Conservation (phyloP, 2,888 invertebrate species). For the Ochlodes sylvanus region DNA sequence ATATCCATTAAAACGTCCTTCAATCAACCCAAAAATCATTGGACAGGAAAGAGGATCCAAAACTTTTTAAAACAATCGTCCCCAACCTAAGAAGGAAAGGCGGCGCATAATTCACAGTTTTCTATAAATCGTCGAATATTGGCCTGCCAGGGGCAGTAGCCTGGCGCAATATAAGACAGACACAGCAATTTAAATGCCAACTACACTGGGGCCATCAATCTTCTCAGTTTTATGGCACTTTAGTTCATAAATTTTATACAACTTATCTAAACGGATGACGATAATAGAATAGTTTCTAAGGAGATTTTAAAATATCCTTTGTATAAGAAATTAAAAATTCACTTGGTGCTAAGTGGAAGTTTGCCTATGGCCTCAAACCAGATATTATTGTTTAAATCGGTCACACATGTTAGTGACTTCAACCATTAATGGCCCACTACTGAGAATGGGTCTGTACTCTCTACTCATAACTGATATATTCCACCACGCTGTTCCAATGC, state of each 20-base stretch:
- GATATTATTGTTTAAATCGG: not conserved
- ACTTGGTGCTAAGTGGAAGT: too few species aligned
- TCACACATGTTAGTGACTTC: too few species aligned
- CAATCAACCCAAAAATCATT: not conserved
- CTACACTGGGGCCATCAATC: slow-evolving; percentile 24
- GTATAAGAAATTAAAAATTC: too few species aligned
- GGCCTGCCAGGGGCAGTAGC: slow-evolving; percentile 21
- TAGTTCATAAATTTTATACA: slow-evolving; percentile 40
- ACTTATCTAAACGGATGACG: not conserved
- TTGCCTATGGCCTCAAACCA: too few species aligned
- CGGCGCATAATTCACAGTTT: slow-evolving; percentile 29
- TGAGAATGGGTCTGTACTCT: too few species aligned
- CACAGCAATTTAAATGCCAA: slow-evolving; percentile 34
- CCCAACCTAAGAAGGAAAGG: slow-evolving; percentile 1
- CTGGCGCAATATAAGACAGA: slow-evolving; percentile 36
- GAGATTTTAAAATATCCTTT: not conserved
- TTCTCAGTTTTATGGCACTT: slow-evolving; percentile 41
- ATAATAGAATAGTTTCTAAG: not conserved
- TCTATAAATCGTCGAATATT: slow-evolving; percentile 36
- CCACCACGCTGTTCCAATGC: too few species aligned
- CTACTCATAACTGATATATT: too few species aligned
- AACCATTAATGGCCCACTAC: too few species aligned
- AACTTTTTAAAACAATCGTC: slow-evolving; percentile 1
- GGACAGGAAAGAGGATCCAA: not conserved
- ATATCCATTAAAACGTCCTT: not conserved